Base-by-base conservation (phyloP, 2,888 invertebrate species). In the Diadegma fenestrale region DNA sequence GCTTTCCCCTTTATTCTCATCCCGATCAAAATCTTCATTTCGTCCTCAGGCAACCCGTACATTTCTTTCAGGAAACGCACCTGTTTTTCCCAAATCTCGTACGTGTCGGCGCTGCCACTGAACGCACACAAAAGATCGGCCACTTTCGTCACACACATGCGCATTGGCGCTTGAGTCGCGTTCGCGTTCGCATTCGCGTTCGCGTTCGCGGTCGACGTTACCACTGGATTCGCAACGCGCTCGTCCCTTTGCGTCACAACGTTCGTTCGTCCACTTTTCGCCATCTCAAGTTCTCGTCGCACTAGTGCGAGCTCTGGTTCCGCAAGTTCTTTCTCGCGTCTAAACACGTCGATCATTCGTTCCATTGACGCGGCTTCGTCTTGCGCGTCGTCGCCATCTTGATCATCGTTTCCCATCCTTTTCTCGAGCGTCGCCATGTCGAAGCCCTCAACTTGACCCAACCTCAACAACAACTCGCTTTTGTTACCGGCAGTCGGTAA, bases 401-500 rank as follows among this genome's bases (percentile, higher is more conserved):
- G 71, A 19, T 71, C 54, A 1, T 12, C 30, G 26, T 37, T 54
- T 1, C 12, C 51, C 37, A n/a, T 12, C 8, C 12, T 54, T 12
- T 3, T 54, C 30, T 71, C 33, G 10, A 33, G 17, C 3, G 69
- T 2, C 26, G 69, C 51, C 33, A 69, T 69, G 33, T 69, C 69
- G 7, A 69, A 69, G n/a, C n/a, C 69, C n/a, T 69, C 51, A 14
- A 33, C 69, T 17, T 51, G 48, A 33, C 33, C 30, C 3, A 66
- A 26, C 51, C 76, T 51, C 26, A 78, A 17, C 41, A 78, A 54
- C 77, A 78, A 17, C 54, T 78, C 58, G 22, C 58, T 58, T 41
- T 78, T 78, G 43, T 78, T 78, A 10, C 78, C 78, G 33, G 48
- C 10, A 22, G 71, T 79, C 71, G 63, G 48, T 63, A 79, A 63